Conservation (phyloP, 2,888 invertebrate species). For the Nomada hirtipes region DNA sequence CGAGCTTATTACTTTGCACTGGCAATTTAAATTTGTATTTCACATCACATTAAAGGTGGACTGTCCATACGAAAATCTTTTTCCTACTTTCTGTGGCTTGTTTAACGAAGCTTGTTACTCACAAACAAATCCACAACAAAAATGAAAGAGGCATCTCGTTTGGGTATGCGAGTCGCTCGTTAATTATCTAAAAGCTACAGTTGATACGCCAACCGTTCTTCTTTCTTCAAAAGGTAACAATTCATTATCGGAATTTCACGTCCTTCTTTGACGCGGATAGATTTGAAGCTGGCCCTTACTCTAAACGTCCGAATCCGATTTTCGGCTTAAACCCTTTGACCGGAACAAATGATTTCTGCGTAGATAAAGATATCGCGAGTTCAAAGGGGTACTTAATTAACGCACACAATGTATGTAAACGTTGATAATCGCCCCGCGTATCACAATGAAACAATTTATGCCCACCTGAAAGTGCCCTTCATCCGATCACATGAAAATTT, state of each 20-base stretch:
- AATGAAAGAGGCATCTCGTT: background rate
- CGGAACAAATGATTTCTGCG: slow-evolving; percentile 52
- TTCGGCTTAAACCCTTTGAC: slow-evolving; percentile 67
- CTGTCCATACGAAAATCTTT: background rate
- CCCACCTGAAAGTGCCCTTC: background rate
- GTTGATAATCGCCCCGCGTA: slow-evolving; percentile 29
- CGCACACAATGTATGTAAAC: slow-evolving; percentile 35
- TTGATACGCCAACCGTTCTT: slow-evolving; percentile 4
- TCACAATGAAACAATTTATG: slow-evolving; percentile 19
- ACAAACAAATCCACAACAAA: background rate
- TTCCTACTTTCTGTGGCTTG: background rate
- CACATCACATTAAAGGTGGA: background rate
- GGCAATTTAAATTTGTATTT: too few species aligned
- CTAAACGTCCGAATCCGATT: slow-evolving; percentile 68
- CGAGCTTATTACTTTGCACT: too few species aligned
- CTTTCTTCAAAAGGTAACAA: slow-evolving; percentile 24
- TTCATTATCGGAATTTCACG: slow-evolving; percentile 31
- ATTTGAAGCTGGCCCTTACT: slow-evolving; percentile 31
- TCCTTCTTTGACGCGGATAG: slow-evolving; percentile 8
- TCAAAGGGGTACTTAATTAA: slow-evolving; percentile 68
- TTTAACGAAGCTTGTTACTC: background rate
- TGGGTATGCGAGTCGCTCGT: background rate
- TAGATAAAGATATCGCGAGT: slow-evolving; percentile 64
- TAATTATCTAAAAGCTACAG: slow-evolving; percentile 16
- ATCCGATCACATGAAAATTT: slow-evolving; percentile 2